Conservation (phyloP, 2,797 vertebrate genomes). For the Lindbergichthys nudifrons region DNA sequence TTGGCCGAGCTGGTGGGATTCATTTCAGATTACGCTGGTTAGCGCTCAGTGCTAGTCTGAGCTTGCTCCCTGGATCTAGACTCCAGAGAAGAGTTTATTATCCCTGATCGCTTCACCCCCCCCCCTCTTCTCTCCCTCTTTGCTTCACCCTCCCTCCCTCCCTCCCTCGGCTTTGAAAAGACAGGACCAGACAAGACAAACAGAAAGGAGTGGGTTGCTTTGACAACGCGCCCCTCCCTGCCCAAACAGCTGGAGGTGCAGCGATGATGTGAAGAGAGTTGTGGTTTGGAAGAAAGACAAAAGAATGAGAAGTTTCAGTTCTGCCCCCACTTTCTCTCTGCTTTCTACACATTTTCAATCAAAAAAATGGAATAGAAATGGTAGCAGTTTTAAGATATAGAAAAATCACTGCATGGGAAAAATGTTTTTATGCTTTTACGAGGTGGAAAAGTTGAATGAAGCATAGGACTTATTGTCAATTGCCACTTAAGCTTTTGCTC, state of each 20-base stretch:
- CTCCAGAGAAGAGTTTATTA: conserved; percentile 58
- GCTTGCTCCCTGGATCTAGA: conserved; percentile 65
- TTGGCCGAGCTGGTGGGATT: conserved; percentile 34
- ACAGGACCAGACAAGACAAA: conserved; percentile 79
- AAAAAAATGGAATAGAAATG: too few relatives aligned
- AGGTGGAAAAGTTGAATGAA: not conserved
- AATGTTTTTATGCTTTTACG: not conserved
- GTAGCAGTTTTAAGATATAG: too few relatives aligned
- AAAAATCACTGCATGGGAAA: too few relatives aligned
- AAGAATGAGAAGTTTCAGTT: conserved; percentile 51
- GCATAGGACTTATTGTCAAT: too few relatives aligned
- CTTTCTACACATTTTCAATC: not conserved
- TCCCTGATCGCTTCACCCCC: conserved; percentile 12
- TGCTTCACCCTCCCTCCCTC: conserved; percentile 22
- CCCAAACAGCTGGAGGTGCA: conserved; percentile 77
- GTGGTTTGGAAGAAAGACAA: conserved; percentile 4
- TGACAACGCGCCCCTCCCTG: conserved; percentile 68
- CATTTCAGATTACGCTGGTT: conserved; percentile 43
- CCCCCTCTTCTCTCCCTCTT: not conserved
- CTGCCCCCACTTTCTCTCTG: not conserved
- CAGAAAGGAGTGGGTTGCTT: conserved; percentile 72
- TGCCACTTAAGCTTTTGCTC: too few relatives aligned
- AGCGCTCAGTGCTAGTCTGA: conserved; percentile 68
- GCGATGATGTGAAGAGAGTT: conserved; percentile 29
- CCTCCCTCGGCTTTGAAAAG: conserved; percentile 42